A percentile compares a stretch with the other conserved stretches of the same genome.
These are phyloP conservation scores for Pentalonia nigronervosa DNA, from an alignment of 1,140 invertebrate genomes.

Conservation along the genomic window DNA sequence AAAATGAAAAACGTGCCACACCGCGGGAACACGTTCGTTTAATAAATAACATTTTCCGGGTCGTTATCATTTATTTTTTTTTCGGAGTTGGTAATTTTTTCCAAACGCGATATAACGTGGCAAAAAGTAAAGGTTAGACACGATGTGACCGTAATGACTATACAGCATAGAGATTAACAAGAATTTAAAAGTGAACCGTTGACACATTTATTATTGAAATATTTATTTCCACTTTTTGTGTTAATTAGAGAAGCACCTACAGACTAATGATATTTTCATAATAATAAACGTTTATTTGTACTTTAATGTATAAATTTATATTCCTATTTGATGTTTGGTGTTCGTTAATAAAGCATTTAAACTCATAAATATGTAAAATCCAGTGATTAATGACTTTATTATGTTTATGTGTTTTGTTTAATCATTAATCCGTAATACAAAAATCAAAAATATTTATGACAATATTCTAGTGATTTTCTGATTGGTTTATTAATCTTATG, in stretches of 20 bases:
- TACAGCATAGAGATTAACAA: constrained; percentile 24
- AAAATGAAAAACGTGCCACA: constrained; percentile 57
- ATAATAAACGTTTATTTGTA: neutral
- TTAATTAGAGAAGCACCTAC: neutral
- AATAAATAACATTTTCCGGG: constrained; percentile 55
- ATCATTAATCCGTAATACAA: neutral
- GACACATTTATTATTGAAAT: constrained; percentile 16
- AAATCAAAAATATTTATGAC: neutral
- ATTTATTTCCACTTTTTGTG: neutral
- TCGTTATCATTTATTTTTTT: constrained; percentile 47
- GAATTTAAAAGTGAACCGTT: constrained; percentile 17
- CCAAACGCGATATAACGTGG: constrained; percentile 14
- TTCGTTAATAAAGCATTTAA: neutral
- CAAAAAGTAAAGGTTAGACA: constrained; percentile 35
- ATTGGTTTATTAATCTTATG: neutral
- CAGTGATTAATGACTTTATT: neutral
- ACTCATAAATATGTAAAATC: neutral
- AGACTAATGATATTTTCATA: neutral
- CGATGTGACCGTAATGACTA: constrained; percentile 24
- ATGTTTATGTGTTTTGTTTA: neutral
- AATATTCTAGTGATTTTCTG: neutral
- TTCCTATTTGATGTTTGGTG: neutral
- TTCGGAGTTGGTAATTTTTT: constrained; percentile 42
- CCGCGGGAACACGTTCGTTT: constrained; percentile 37
- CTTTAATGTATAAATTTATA: neutral